A percentile compares a stretch with the other conserved stretches of the same genome.
Evolutionary conservation across 2,797 vertebrate species (phyloP).

Genomic region (Thamnophis elegans): DNA sequence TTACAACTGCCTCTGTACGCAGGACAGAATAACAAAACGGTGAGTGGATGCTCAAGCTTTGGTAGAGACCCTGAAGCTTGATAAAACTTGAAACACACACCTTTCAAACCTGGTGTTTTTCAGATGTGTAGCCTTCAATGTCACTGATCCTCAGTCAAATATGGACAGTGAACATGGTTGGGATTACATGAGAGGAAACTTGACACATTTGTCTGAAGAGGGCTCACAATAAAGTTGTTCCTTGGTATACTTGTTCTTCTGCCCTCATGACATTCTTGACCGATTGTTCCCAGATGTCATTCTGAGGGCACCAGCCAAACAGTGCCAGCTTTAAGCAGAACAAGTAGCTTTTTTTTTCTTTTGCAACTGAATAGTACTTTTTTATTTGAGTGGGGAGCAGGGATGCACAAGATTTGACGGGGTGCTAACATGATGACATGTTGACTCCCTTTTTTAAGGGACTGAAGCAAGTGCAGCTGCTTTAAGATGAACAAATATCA

Average conservation of each 20-base stretch:
- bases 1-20: constrained; percentile 43
- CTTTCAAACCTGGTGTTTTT: neutral
- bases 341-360: neutral
- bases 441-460: neutral
- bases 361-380: neutral
- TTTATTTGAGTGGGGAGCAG: neutral
- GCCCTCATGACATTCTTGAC: neutral
- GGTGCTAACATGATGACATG: neutral
- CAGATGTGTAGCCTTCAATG: neutral
- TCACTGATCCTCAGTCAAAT: neutral
- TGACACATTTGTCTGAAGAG: neutral
- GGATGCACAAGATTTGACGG: neutral
- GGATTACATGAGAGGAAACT: neutral
- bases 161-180: neutral
- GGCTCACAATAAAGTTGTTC: neutral
- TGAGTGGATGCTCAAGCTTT: constrained; percentile 17
- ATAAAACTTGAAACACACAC: neutral
- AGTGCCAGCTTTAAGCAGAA: neutral
- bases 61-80: neutral
- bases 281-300: neutral
- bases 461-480: neutral
- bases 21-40: constrained; percentile 45
- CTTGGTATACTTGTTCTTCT: neutral
- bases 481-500: neutral
- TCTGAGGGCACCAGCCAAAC: neutral